These are phyloP conservation scores for Eptesicus fuscus DNA, from an alignment of 2,113 vertebrate genomes.

Conservation along the genomic window DNA sequence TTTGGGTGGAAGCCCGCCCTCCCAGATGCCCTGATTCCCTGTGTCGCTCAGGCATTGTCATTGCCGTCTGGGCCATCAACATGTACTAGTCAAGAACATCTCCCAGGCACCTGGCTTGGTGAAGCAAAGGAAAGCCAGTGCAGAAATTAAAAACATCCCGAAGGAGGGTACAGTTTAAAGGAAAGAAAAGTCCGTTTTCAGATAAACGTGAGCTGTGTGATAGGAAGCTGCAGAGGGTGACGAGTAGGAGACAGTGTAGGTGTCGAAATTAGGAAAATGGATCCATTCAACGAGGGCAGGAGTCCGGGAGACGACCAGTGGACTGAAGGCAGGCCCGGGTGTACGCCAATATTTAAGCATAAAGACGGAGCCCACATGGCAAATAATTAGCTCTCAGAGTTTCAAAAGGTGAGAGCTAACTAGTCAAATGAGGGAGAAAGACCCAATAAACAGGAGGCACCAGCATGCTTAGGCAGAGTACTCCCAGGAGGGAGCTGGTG, in stretches of 20 bases:
- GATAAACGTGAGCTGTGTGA: fast-evolving
- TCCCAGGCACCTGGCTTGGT: background rate
- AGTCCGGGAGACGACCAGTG: background rate
- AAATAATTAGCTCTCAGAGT: background rate
- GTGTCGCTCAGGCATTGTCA: fast-evolving
- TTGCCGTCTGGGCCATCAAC: background rate
- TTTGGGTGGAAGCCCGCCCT: background rate
- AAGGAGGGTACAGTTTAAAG: background rate
- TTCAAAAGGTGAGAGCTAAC: background rate
- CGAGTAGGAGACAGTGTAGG: fast-evolving
- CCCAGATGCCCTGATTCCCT: background rate
- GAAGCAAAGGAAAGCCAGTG: background rate
- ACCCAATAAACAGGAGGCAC: background rate
- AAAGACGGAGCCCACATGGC: fast-evolving
- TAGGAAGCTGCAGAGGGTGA: background rate
- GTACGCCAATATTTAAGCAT: too few species aligned
- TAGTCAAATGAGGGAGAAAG: background rate
- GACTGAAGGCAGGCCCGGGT: background rate
- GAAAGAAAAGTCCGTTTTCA: background rate
- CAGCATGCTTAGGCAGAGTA: background rate
- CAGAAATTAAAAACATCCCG: background rate
- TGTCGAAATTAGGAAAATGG: fast-evolving
- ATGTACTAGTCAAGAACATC: background rate
- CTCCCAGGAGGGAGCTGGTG: background rate
- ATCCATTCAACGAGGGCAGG: background rate